These are phyloP conservation scores for Solen grandis DNA, from an alignment of 1,140 invertebrate species.

Conservation along the genomic window DNA sequence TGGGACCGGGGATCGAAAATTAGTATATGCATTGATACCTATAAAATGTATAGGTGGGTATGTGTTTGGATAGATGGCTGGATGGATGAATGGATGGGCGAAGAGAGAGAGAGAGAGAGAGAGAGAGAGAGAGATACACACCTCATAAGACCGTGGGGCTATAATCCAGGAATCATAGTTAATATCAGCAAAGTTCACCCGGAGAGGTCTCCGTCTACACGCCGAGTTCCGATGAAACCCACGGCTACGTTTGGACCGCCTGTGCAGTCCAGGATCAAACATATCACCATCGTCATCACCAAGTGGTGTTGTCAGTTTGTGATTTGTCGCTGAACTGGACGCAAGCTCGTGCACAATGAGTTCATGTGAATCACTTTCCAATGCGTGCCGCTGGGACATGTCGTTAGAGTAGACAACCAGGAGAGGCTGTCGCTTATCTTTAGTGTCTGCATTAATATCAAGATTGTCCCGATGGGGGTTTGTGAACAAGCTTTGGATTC, in stretches of 20 bases:
- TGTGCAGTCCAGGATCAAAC: slow-evolving; percentile 5
- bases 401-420: slow-evolving; percentile 75
- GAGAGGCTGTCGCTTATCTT: slow-evolving; percentile 69
- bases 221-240: slow-evolving; percentile 24
- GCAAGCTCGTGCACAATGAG: slow-evolving; percentile 64
- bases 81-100: too few species aligned
- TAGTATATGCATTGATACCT: too few species aligned
- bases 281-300: slow-evolving; percentile 29
- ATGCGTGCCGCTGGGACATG: slow-evolving; percentile 55
- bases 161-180: slow-evolving; percentile 99
- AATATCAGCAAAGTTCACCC: slow-evolving; percentile 96
- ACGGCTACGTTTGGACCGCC: slow-evolving; percentile 53
- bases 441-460: slow-evolving; percentile 83
- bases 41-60: too few species aligned
- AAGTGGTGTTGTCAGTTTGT: background rate
- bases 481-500: slow-evolving; percentile 68
- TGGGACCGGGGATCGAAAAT: too few species aligned
- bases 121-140: too few species aligned
- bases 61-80: too few species aligned
- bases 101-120: too few species aligned
- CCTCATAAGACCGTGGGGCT: slow-evolving; percentile 94
- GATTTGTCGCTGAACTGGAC: slow-evolving; percentile 6
- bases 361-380: slow-evolving; percentile 63
- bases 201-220: slow-evolving; percentile 92
- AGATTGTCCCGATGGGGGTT: slow-evolving; percentile 51